Conservation (phyloP, 1,140 invertebrate genomes). For the Pinna nobilis region DNA sequence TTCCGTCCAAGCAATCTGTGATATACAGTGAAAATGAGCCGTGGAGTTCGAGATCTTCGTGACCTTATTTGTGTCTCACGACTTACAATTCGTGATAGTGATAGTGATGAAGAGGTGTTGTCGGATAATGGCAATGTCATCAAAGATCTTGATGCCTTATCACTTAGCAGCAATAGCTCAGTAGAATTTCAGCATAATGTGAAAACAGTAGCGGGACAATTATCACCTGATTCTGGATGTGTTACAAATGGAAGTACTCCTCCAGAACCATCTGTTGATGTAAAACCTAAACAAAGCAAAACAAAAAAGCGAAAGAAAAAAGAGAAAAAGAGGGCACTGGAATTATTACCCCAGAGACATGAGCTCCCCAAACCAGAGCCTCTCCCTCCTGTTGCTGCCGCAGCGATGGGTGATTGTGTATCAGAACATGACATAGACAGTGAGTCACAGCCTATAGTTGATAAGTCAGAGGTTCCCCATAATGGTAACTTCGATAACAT, state of each 20-base stretch:
- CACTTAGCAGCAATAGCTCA: slow-evolving; percentile 40
- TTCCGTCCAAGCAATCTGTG: slow-evolving; percentile 38
- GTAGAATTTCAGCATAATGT: slow-evolving; percentile 3
- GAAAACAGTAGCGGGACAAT: slow-evolving; percentile 7
- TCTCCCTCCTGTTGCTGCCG: slow-evolving; percentile 58
- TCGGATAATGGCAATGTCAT: slow-evolving; percentile 54
- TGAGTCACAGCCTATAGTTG: slow-evolving; percentile 22
- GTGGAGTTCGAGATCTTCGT: slow-evolving; percentile 69
- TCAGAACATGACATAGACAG: slow-evolving; percentile 33
- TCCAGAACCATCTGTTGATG: slow-evolving; percentile 25
- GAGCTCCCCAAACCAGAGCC: slow-evolving; percentile 60
- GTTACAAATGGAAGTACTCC: slow-evolving; percentile 66
- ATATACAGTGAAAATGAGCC: slow-evolving; percentile 62
- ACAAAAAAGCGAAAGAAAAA: slow-evolving; percentile 35
- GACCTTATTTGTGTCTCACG: slow-evolving; percentile 72
- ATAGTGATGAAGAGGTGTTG: slow-evolving; percentile 65
- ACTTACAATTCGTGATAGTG: slow-evolving; percentile 64
- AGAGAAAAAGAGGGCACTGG: slow-evolving; percentile 49
- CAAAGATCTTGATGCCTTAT: slow-evolving; percentile 41
- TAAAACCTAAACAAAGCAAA: slow-evolving; percentile 15
- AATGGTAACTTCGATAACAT: slow-evolving; percentile 66
- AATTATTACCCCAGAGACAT: slow-evolving; percentile 48
- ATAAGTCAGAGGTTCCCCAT: neutral
- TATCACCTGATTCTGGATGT: slow-evolving; percentile 69
- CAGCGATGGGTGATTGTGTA: neutral